A percentile compares a stretch with the other conserved stretches of the same genome.
Conservation (phyloP, 1,140 invertebrate species). For the Pemphigus obesinymphae region DNA sequence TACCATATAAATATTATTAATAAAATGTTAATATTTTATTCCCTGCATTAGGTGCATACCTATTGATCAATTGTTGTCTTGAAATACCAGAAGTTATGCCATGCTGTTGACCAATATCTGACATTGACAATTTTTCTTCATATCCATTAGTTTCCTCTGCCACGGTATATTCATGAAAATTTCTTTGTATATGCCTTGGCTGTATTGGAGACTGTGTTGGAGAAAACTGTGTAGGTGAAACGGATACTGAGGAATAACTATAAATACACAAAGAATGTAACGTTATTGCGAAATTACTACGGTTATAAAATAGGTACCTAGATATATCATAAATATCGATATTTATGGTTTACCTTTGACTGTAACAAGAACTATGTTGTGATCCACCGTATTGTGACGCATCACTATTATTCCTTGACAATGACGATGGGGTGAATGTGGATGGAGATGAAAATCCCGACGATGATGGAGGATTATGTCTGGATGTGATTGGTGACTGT, state of each 20-base stretch:
- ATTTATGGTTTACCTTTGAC: constrained; percentile 55
- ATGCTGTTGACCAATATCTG: constrained; percentile 54
- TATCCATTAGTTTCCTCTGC: constrained; percentile 47
- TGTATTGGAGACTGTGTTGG: constrained; percentile 84
- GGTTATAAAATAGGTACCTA: no score
- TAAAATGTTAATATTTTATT: not conserved
- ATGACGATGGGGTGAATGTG: constrained; percentile 69
- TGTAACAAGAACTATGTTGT: constrained; percentile 70
- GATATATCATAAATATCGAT: not conserved
- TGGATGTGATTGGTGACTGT: constrained; percentile 76
- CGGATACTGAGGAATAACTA: constrained; percentile 53
- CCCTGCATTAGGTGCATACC: constrained; percentile 50
- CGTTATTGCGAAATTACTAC: no score
- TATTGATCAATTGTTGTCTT: constrained; percentile 73
- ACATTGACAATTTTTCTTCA: constrained; percentile 49
- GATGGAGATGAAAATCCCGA: constrained; percentile 57
- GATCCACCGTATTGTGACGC: constrained; percentile 63
- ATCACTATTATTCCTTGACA: constrained; percentile 84
- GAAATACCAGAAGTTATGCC: constrained; percentile 72
- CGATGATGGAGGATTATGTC: constrained; percentile 59
- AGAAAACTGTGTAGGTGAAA: constrained; percentile 58
- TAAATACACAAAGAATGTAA: not conserved
- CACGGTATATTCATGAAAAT: constrained; percentile 31
- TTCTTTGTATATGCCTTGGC: constrained; percentile 46
- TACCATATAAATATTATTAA: not conserved